Conservation (phyloP, 2,888 invertebrate species). For the Trachelus tabidus region DNA sequence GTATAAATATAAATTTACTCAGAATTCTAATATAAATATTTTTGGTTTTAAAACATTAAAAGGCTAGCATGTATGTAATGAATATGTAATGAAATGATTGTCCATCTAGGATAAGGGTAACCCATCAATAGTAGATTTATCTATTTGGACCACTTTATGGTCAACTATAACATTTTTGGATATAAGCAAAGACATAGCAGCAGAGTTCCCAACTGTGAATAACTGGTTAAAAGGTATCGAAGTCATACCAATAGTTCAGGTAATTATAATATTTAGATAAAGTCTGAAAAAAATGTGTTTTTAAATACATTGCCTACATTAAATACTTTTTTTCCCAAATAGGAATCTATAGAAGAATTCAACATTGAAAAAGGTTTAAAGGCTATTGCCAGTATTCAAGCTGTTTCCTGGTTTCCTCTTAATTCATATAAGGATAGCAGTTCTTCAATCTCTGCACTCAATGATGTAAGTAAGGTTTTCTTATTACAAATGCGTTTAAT, state of each 20-base stretch:
- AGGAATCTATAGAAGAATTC: constrained; percentile 52
- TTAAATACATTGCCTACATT: neutral
- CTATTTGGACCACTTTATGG: constrained; percentile 80
- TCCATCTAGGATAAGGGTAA: constrained; percentile 68
- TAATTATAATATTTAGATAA: constrained; percentile 44
- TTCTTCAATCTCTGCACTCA: constrained; percentile 25
- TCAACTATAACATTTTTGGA: constrained; percentile 73
- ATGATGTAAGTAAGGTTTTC: constrained; percentile 27
- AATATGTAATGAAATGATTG: constrained; percentile 12
- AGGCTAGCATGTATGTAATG: too few species aligned
- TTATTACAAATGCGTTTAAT: neutral
- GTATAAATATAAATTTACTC: constrained; percentile 4
- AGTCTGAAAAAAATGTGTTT: neutral
- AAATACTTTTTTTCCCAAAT: neutral
- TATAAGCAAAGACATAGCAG: constrained; percentile 69
- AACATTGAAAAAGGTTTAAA: constrained; percentile 49
- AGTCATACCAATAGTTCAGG: constrained; percentile 71
- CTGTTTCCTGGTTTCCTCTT: constrained; percentile 56
- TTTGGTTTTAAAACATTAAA: neutral
- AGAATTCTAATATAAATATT: neutral
- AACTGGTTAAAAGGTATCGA: constrained; percentile 75
- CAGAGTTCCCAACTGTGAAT: constrained; percentile 68
- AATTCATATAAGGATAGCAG: constrained; percentile 42
- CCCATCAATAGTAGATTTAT: constrained; percentile 76
- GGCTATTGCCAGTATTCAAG: constrained; percentile 51